Evolutionary conservation across 2,888 invertebrate genomes (phyloP).

Genomic region (Hypomecis atomaria): DNA sequence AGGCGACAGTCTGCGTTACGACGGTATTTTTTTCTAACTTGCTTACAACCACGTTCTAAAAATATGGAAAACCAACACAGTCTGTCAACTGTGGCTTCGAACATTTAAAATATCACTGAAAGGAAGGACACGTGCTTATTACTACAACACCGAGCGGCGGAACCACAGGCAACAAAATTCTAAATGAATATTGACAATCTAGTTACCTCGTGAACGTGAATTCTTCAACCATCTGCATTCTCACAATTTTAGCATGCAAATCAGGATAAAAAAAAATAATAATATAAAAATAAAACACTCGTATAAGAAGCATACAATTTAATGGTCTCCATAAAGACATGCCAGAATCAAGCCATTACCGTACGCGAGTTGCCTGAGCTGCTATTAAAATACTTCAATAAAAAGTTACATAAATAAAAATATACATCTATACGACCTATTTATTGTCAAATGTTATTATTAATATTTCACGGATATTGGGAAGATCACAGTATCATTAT

Average conservation of each 20-base stretch:
- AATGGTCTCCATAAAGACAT: conserved; percentile 80
- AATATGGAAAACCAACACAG: no score
- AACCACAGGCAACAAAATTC: conserved; percentile 17
- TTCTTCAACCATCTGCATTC: conserved; percentile 80
- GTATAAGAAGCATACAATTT: conserved; percentile 81
- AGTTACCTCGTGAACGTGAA: conserved; percentile 61
- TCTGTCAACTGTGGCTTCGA: no score
- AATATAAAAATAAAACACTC: conserved; percentile 67
- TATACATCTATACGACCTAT: conserved; percentile 69
- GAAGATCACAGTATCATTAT: conserved; percentile 71
- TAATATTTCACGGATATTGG: conserved; percentile 59
- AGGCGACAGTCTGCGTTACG: not conserved
- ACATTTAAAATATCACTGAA: not conserved
- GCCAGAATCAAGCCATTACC: conserved; percentile 80
- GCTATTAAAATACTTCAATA: conserved; percentile 73
- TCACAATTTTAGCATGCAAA: conserved; percentile 69
- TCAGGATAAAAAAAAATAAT: conserved; percentile 59
- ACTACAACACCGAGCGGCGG: not conserved
- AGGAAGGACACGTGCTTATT: not conserved
- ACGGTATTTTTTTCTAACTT: not conserved
- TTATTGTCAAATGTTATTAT: conserved; percentile 66
- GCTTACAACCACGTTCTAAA: no score
- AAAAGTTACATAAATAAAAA: conserved; percentile 78
- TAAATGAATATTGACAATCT: conserved; percentile 45
- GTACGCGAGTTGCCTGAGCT: conserved; percentile 65